phyloP scores from a whole-genome alignment of 92 coral and sea anemone genomes.

The Parazoanthus swiftii region DNA sequence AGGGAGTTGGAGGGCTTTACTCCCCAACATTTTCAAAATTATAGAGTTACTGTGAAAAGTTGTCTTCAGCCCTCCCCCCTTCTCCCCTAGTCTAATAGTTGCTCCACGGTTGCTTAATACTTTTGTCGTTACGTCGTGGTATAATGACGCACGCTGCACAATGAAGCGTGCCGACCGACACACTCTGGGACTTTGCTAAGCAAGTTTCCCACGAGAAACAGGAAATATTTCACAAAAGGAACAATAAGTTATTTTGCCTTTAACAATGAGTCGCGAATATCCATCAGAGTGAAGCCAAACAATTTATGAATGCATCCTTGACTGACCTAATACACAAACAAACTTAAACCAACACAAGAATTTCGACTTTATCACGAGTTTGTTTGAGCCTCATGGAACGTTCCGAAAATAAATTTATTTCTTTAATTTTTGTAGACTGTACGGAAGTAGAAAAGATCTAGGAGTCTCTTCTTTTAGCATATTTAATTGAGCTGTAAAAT shows the following conservation, averaged over 20 bases:
- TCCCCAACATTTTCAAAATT: no score
- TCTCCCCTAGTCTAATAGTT: no score
- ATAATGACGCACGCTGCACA: slow-evolving; percentile 31
- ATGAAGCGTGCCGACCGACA: slow-evolving; percentile 26
- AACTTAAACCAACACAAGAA: background rate
- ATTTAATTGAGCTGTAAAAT: no score
- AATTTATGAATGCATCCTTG: slow-evolving; percentile 8
- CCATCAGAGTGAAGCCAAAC: slow-evolving; percentile 21
- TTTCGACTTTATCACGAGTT: background rate
- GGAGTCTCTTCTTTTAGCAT: background rate
- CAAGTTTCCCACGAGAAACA: slow-evolving; percentile 46
- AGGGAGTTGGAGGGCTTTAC: no score
- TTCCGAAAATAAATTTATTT: background rate
- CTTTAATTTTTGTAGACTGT: background rate
- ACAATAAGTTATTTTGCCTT: slow-evolving; percentile 8
- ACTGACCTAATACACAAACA: slow-evolving; percentile 9
- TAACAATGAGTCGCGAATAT: slow-evolving; percentile 8
- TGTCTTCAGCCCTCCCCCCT: no score
- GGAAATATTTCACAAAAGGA: slow-evolving; percentile 27
- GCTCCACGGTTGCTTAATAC: background rate
- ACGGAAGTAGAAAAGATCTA: background rate
- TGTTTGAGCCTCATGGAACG: background rate
- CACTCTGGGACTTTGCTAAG: slow-evolving; percentile 24
- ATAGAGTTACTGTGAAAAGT: no score
- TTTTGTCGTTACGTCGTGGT: background rate